phyloP scores from a whole-genome alignment of 1,140 invertebrate genomes.

The Musca domestica region DNA sequence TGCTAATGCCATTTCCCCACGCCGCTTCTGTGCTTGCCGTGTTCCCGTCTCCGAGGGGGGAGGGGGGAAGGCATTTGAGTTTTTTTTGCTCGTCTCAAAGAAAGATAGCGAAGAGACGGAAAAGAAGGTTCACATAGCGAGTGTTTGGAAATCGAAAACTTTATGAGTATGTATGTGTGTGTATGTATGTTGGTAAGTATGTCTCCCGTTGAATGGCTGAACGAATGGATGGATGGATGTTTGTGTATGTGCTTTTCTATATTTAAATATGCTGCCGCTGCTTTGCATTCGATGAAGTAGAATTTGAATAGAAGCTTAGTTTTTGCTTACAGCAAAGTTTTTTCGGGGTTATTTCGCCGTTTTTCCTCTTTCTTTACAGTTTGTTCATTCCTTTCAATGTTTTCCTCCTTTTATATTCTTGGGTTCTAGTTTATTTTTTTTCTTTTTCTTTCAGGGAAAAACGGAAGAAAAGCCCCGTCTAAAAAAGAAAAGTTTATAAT shows the following conservation, averaged over 20 bases:
- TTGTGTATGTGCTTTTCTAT: too few species aligned
- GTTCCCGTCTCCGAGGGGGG: too few species aligned
- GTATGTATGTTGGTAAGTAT: too few species aligned
- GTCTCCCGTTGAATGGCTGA: too few species aligned
- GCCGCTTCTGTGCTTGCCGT: too few species aligned
- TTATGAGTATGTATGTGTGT: background rate
- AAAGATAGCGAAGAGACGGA: background rate
- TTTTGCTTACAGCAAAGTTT: conserved; percentile 17
- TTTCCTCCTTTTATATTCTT: conserved; percentile 5
- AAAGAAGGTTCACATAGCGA: conserved; percentile 9
- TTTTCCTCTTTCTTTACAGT: conserved; percentile 4
- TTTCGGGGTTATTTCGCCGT: conserved; percentile 16
- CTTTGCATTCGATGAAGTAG: conserved; percentile 21
- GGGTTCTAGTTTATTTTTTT: background rate
- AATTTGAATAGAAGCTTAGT: conserved; percentile 22
- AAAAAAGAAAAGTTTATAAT: conserved; percentile 19
- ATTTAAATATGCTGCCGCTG: background rate
- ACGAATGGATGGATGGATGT: too few species aligned
- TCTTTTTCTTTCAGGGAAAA: background rate
- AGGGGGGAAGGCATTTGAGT: background rate
- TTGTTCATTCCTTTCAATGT: conserved; percentile 10
- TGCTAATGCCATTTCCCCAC: too few species aligned
- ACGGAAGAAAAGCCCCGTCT: background rate
- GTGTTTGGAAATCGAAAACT: conserved; percentile 18
- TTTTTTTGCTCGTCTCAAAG: background rate